These are phyloP conservation scores for Oreonectes daqikongensis DNA, from an alignment of 2,797 vertebrate genomes.

Conservation along the genomic window DNA sequence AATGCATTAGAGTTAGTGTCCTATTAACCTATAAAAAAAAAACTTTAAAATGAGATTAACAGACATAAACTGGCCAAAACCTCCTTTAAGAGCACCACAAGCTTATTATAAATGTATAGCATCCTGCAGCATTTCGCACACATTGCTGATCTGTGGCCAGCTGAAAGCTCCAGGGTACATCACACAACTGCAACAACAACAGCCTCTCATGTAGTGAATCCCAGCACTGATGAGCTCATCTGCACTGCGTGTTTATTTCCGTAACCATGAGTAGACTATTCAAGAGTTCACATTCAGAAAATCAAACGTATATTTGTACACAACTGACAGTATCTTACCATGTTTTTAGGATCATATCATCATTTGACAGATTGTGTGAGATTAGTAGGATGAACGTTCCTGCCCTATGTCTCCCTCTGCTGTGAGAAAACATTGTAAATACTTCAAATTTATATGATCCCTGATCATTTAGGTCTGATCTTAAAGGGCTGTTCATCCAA, in stretches of 20 bases:
- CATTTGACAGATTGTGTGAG: constrained; percentile 40
- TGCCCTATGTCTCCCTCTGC: constrained; percentile 52
- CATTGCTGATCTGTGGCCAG: constrained; percentile 30
- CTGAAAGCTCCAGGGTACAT: constrained; percentile 1
- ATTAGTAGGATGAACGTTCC: not conserved
- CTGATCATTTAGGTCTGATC: not conserved
- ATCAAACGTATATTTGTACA: not conserved
- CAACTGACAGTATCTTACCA: not conserved
- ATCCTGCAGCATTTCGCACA: constrained; percentile 27
- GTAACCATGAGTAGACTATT: not conserved
- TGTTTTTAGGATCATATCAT: constrained; percentile 30
- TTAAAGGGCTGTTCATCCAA: too few species aligned
- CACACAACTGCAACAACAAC: constrained; percentile 23
- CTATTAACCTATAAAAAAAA: constrained; percentile 27
- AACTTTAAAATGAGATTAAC: constrained; percentile 11
- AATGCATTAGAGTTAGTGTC: constrained; percentile 13
- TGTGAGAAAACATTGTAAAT: constrained; percentile 16
- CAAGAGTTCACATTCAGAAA: not conserved
- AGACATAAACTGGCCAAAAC: constrained; percentile 29
- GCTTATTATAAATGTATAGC: constrained; percentile 32
- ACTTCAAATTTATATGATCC: not conserved
- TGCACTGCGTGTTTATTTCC: not conserved
- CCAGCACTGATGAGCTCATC: not conserved
- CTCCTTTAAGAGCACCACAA: constrained; percentile 32
- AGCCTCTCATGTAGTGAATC: too few species aligned